Conservation (phyloP, 1,140 invertebrate genomes). For the Sweltsa coloradensis region DNA sequence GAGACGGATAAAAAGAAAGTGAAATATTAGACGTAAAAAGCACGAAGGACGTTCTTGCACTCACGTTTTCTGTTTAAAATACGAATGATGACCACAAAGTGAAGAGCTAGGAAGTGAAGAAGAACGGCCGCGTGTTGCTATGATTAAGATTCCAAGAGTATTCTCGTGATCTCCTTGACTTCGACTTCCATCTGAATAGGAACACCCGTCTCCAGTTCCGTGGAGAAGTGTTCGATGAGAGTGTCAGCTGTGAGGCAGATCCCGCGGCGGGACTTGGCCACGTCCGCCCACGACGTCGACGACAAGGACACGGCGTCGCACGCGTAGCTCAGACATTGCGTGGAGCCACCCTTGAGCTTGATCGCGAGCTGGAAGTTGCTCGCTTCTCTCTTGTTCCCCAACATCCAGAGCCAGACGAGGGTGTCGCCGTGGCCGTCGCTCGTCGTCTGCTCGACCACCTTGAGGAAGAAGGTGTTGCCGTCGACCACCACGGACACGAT, state of each 20-base stretch:
- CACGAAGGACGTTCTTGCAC: too few relatives aligned
- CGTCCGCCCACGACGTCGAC: neutral
- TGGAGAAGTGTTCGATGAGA: constrained; percentile 5
- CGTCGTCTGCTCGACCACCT: neutral
- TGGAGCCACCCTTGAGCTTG: neutral
- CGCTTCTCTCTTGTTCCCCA: neutral
- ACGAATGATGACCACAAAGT: too few relatives aligned
- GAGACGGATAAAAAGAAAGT: too few relatives aligned
- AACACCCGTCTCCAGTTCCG: constrained; percentile 3
- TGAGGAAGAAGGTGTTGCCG: constrained; percentile 5
- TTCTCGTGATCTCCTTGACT: constrained; percentile 5
- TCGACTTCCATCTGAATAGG: constrained; percentile 6
- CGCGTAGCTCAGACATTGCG: neutral
- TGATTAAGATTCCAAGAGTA: too few relatives aligned
- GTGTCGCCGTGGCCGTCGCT: neutral
- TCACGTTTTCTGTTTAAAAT: too few relatives aligned
- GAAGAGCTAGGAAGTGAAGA: too few relatives aligned
- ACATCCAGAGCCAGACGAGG: constrained; percentile 6
- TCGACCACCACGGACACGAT: neutral
- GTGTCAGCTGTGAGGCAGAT: constrained; percentile 2
- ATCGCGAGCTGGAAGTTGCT: neutral
- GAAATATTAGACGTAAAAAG: too few relatives aligned
- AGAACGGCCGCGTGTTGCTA: too few relatives aligned
- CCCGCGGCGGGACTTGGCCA: neutral
- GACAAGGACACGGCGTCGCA: neutral